Base-by-base conservation (phyloP, 1,140 invertebrate genomes). In the Micrasema longulum region DNA sequence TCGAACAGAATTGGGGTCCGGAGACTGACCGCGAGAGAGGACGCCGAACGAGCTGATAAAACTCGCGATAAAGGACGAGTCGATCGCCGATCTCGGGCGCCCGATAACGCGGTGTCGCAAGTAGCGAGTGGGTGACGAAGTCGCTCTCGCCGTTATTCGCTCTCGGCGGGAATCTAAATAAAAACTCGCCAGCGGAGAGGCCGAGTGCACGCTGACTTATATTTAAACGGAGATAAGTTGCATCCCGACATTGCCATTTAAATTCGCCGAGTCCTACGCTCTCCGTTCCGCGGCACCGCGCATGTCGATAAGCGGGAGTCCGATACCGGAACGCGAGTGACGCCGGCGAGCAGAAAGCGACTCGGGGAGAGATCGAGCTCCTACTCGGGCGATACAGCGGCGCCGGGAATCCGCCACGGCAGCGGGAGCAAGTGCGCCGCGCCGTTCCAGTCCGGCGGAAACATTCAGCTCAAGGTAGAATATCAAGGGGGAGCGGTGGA, bases 141-240 rank as follows among this genome's bases (percentile, higher is more conserved):
- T 31, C 7, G 26, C 26, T 31, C 26, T 31, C 7, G 26, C 26
- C 26, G 26, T 4, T 31, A 31, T 31, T 4, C 26, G 26, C 26
- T 31, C 26, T 31, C 26, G 3, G 26, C 26, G 26, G 26, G 26
- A 31, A 31, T 31, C 26, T 31, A 31, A 31, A 31, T 31, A 31
- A 31, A 31, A 31, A 31, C 10, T 23, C 41, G 38, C 41, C 9
- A 79, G 74, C 67, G 74, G 73, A 71, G 76, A 55, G 78, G 76
- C 74, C 77, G 76, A n/a, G n/a, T 74, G 68, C 77, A 22, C 63
- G 79, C 60, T 74, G 77, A 76, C 74, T 62, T 79, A 74, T 78
- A 80, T 77, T 77, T 77, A 78, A 23, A 23, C 38, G 5, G 23
- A 18, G 48, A 22, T n/a, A 23, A 14, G n/a, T 3, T 10, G 14